A percentile compares a stretch with the other conserved stretches of the same genome.
phyloP scores from a whole-genome alignment of 2,888 invertebrate species.

The Microplitis deprimator region DNA sequence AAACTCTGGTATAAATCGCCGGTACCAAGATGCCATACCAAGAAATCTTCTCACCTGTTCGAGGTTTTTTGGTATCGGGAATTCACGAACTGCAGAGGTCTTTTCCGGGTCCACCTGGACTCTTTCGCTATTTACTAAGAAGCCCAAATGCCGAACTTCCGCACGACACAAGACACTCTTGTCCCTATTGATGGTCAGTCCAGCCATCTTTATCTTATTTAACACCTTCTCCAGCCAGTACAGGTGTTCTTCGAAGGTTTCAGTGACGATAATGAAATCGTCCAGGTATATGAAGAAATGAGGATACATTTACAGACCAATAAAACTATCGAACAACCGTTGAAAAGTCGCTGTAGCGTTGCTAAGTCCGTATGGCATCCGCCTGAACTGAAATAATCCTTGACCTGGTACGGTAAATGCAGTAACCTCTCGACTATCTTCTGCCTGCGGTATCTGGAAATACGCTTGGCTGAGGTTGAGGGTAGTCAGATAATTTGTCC shows the following conservation, averaged over 20 bases:
- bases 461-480: slow-evolving; percentile 33
- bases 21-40: slow-evolving; percentile 56
- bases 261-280: no score
- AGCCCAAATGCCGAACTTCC: slow-evolving; percentile 40
- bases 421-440: not conserved
- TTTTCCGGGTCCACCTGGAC: slow-evolving; percentile 38
- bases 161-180: slow-evolving; percentile 45
- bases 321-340: slow-evolving; percentile 46
- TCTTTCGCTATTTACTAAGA: slow-evolving; percentile 35
- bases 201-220: not conserved
- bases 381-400: slow-evolving; percentile 46
- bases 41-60: slow-evolving; percentile 52
- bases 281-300: slow-evolving; percentile 27
- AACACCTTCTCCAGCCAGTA: slow-evolving; percentile 14
- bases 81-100: slow-evolving; percentile 20
- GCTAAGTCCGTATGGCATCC: slow-evolving; percentile 49
- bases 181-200: slow-evolving; percentile 34
- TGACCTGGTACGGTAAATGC: slow-evolving; percentile 44
- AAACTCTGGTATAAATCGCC: slow-evolving; percentile 51
- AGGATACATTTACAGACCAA: slow-evolving; percentile 46
- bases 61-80: slow-evolving; percentile 30
- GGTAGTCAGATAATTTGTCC: slow-evolving; percentile 47
- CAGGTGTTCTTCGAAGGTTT: slow-evolving; percentile 22
- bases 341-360: slow-evolving; percentile 49
- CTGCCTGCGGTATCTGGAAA: slow-evolving; percentile 5